phyloP scores from a whole-genome alignment of 1,140 invertebrate species.

The Cyclina sinensis region DNA sequence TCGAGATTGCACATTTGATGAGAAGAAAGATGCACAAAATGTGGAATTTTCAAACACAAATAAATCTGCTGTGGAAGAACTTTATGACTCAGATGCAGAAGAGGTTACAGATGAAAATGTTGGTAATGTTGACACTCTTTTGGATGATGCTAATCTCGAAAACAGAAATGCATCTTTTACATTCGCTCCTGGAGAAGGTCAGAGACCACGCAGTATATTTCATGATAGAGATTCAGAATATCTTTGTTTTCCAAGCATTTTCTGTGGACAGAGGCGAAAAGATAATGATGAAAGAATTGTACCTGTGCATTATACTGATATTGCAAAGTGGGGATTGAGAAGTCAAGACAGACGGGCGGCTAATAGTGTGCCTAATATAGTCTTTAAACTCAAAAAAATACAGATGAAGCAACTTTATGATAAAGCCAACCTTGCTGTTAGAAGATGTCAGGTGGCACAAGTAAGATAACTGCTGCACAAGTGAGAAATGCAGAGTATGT shows the following conservation, averaged over 20 bases:
- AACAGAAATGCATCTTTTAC: neutral
- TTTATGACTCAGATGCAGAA: too few species aligned
- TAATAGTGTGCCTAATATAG: conserved; percentile 47
- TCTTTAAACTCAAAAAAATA: conserved; percentile 41
- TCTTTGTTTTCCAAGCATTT: conserved; percentile 56
- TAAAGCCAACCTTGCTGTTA: conserved; percentile 16
- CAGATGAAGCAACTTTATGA: conserved; percentile 20
- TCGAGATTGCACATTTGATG: too few species aligned
- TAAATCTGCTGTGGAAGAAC: neutral
- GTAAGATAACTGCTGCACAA: neutral
- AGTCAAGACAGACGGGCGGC: conserved; percentile 41
- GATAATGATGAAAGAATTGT: neutral
- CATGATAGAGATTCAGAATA: conserved; percentile 58
- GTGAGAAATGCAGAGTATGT: conserved; percentile 15
- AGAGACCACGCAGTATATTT: conserved; percentile 49
- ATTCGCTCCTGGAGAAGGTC: conserved; percentile 63
- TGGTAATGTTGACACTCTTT: conserved; percentile 49
- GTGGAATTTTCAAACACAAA: neutral
- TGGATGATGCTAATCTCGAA: neutral
- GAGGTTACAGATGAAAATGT: too few species aligned
- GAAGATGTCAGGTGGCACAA: conserved; percentile 44
- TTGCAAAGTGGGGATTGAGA: neutral
- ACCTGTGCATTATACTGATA: neutral
- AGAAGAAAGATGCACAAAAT: too few species aligned
- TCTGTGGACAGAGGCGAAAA: conserved; percentile 25